Base-by-base conservation (phyloP, 37 sponge, comb jelly and placozoan species). In the Spongilla lacustris region DNA sequence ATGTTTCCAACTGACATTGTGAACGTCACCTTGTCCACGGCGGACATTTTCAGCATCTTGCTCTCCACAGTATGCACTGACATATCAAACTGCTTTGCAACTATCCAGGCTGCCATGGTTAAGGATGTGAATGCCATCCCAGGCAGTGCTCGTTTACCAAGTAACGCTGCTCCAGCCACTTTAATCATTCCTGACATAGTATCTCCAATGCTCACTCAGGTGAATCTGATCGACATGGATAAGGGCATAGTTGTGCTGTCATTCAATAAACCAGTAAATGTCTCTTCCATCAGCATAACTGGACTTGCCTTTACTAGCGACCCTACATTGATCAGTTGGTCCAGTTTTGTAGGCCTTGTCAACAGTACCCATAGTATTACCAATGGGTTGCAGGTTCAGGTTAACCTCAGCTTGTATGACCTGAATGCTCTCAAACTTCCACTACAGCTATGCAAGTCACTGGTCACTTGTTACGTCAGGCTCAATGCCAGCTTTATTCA, bases 201-300 rank as follows among this genome's bases (percentile, higher is more conserved):
- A 11, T 12, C 87, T 30, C 90, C 93, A 36, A 48, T 22, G 31
- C 76, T 87, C 17, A 66, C 10, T 22, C n/a, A 25, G 27, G 82
- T 87, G 24, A 33, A 74, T 38, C 32, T 87, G 38, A 74, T 90
- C 86, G 87, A 90, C 71, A 79, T 96, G 1, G 71, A 92, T 77
- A 26, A 80, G 25, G 91, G 91, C 12, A 28, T 69, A 13, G 17
- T 97, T 17, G 76, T 66, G 17, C 85, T 97, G 14, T 46, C 80
- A 13, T 97, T 97, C 75, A 71, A 92, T 83, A 95, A 97, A 68
- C 86, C 91, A 25, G 67, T 97, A 21, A 75, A 87, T 37, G 79
- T 87, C 36, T 26, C 77, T 3, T 93, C 81, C 27, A 48, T 97
- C 31, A 94, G 85, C 41, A 68, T 89, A 35, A 72, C 91, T 24